Conservation (phyloP, 1,140 invertebrate genomes). For the Drosophila suzukii region DNA sequence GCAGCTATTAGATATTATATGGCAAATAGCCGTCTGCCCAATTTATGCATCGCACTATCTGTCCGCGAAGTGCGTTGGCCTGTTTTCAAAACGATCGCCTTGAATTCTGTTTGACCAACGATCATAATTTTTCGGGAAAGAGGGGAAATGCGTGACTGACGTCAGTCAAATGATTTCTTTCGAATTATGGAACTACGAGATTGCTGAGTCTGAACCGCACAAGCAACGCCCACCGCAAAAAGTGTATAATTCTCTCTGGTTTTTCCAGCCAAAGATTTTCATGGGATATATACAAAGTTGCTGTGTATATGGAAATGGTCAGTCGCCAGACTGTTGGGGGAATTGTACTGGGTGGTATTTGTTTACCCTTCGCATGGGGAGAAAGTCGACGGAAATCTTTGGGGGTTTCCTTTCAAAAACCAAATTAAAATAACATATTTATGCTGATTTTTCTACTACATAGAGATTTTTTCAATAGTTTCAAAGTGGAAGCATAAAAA, state of each 20-base stretch:
- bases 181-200: constrained; percentile 50
- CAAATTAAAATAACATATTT: constrained; percentile 8
- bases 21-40: constrained; percentile 18
- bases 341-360: constrained; percentile 48
- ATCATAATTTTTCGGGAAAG: constrained; percentile 10
- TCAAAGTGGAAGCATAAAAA: neutral
- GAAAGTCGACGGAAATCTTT: constrained; percentile 16
- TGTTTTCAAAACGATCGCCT: constrained; percentile 75
- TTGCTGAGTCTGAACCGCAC: constrained; percentile 23
- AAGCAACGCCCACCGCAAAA: constrained; percentile 60
- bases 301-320: constrained; percentile 35
- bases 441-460: neutral
- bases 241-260: constrained; percentile 25
- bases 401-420: constrained; percentile 9
- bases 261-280: constrained; percentile 52
- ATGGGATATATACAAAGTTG: constrained; percentile 13
- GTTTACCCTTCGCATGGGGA: constrained; percentile 23
- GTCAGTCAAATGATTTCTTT: constrained; percentile 56
- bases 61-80: constrained; percentile 57
- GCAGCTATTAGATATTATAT: constrained; percentile 58
- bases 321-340: constrained; percentile 44
- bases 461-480: neutral
- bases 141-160: constrained; percentile 57
- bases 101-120: constrained; percentile 58
- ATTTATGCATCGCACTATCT: constrained; percentile 24